Evolutionary conservation across 37 sponge, comb jelly and placozoan genomes (phyloP).

Genomic region (Eunapius fragilis): DNA sequence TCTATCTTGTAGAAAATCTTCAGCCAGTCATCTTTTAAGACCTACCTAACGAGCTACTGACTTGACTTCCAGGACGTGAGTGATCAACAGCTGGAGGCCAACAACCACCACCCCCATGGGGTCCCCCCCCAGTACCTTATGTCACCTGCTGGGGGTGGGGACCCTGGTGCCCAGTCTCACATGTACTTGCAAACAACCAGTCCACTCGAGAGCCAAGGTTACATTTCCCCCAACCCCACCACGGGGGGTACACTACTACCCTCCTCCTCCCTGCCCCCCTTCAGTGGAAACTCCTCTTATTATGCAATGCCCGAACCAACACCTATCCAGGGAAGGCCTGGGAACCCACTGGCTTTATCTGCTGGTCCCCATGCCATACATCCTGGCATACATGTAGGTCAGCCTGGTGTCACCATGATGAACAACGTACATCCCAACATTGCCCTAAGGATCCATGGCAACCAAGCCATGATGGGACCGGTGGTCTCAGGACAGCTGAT

Average conservation of each 20-base stretch:
- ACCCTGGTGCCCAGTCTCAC: conserved; percentile 1
- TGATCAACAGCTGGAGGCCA: not conserved
- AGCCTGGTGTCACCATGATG: not conserved
- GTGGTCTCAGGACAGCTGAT: no score
- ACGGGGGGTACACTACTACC: not conserved
- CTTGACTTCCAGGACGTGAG: not conserved
- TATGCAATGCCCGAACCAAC: not conserved
- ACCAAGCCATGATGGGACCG: not conserved
- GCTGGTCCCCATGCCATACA: not conserved
- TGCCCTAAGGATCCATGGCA: not conserved
- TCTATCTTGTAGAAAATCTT: conserved; percentile 6
- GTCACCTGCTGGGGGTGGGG: not conserved
- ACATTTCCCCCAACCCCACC: not conserved
- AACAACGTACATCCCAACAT: not conserved
- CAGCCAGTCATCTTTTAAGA: not conserved
- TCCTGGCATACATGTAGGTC: not conserved
- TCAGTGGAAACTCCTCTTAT: conserved; percentile 47
- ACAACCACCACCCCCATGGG: no score
- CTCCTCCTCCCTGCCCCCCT: conserved; percentile 51
- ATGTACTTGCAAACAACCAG: conserved; percentile 38
- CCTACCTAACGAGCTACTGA: conserved; percentile 26
- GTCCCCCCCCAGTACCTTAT: not conserved
- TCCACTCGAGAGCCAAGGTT: not conserved
- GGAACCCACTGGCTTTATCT: not conserved
- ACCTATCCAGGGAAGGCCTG: not conserved